Base-by-base conservation (phyloP, 2,888 invertebrate genomes). In the Ormyrus pomaceus region DNA sequence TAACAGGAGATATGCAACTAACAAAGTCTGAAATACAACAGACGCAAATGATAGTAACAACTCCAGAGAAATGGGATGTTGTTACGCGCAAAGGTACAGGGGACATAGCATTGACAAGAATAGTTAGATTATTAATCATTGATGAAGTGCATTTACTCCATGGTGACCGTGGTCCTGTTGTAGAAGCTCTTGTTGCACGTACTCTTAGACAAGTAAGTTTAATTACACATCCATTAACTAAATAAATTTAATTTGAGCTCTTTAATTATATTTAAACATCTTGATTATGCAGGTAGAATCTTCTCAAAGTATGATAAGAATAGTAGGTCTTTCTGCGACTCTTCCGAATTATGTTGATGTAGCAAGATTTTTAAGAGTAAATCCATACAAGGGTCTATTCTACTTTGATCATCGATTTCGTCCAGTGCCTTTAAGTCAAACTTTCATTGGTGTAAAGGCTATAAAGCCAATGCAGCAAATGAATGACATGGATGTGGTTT, bases 61-160 rank as follows among this genome's bases (percentile, higher is more conserved):
- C 99, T 0, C 99, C 99, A 0, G 99, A 99, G 91, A 99, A 99
- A 88, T 99, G 99, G 99, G 99, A 99, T 90, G 98, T 99, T 6
- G 98, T 99, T 1, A 99, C 99, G 0, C 93, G 99, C 84, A 99
- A 99, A 91, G 96, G 96, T 13, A 95, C 95, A 48, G 95, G 97
- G 7, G 98, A 98, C 89, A 95, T 97, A 6, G 96, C 96, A 71
- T 92, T 99, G 55, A 95, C 97, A 0, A 96, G 96, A 84, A 93
- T 98, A 76, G 98, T 99, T 0, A 96, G 97, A 86, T 92, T 99
- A 46, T 92, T 99, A 6, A 99, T 99, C 85, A 96, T 98, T 84
- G 99, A 99, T 90, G 99, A 99, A 91, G 98, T 99, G 0, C 99
- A 99, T 91, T 92, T 99, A 51, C 92, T 99, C 68, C 99, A 99